Conservation (phyloP, 2,113 vertebrate species). For the Spheniscus mendiculus region DNA sequence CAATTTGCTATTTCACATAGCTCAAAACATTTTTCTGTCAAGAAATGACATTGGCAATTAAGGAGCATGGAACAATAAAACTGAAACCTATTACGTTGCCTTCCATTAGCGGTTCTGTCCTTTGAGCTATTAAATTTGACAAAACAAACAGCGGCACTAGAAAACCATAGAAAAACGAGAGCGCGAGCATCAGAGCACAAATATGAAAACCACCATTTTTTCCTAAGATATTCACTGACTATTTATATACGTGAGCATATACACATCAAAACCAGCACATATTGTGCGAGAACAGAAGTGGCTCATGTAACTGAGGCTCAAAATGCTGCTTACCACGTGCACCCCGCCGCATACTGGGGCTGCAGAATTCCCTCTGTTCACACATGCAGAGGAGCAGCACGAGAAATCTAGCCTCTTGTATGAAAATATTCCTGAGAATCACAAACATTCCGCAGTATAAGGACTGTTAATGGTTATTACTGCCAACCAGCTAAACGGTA, state of each 20-base stretch:
- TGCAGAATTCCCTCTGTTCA: background rate
- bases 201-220: background rate
- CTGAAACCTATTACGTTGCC: background rate
- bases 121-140: background rate
- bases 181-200: background rate
- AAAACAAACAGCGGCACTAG: background rate
- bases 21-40: background rate
- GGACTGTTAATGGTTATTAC: background rate
- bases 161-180: background rate
- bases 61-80: background rate
- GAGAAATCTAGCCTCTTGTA: background rate
- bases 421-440: background rate
- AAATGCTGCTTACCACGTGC: rapidly evolving
- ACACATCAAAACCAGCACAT: background rate
- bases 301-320: background rate
- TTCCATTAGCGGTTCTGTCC: background rate
- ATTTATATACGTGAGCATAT: background rate
- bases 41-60: background rate
- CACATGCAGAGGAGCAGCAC: background rate
- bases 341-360: rapidly evolving
- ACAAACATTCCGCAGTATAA: background rate
- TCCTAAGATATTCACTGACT: background rate
- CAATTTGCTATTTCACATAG: background rate
- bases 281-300: background rate
- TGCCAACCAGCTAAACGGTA: background rate